Percentiles rank a stretch among this genome's conserved stretches.
These are phyloP conservation scores for Holacanthella duospinosa DNA, from an alignment of 2,888 invertebrate species.

Conservation along the genomic window DNA sequence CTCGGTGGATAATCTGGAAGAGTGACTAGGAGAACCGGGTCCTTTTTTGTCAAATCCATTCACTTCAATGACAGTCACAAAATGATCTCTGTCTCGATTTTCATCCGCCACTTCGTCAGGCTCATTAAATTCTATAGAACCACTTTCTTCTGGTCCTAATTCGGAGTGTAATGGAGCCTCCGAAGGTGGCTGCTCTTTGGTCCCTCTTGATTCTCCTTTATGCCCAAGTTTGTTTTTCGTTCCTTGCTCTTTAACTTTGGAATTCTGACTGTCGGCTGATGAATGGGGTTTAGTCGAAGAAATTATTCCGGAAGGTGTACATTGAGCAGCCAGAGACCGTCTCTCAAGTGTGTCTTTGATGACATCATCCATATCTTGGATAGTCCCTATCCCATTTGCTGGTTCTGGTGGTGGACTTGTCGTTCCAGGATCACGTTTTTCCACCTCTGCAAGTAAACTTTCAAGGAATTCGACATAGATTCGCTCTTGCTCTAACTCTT, in stretches of 20 bases:
- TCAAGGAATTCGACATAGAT: slow-evolving; percentile 83
- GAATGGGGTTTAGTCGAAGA: background rate
- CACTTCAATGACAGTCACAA: slow-evolving; percentile 80
- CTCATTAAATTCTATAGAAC: background rate
- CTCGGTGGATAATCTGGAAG: slow-evolving; percentile 10
- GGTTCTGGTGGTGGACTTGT: background rate
- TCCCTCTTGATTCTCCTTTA: background rate
- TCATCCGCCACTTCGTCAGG: slow-evolving; percentile 24
- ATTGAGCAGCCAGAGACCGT: slow-evolving; percentile 36
- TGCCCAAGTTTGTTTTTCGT: slow-evolving; percentile 29
- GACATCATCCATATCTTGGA: slow-evolving; percentile 34
- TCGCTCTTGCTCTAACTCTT: slow-evolving; percentile 80
- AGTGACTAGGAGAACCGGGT: slow-evolving; percentile 22
- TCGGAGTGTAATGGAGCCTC: background rate
- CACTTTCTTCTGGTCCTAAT: background rate
- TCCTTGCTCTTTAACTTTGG: background rate
- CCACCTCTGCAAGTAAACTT: slow-evolving; percentile 66
- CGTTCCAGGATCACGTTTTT: background rate
- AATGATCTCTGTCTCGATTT: slow-evolving; percentile 50
- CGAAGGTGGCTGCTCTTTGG: background rate
- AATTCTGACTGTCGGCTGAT: background rate
- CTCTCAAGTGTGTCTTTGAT: slow-evolving; percentile 36
- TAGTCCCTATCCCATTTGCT: slow-evolving; percentile 15
- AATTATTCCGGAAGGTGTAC: too few species aligned
- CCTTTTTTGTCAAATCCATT: slow-evolving; percentile 52